These are phyloP conservation scores for Narcine bancroftii DNA, from an alignment of 2,113 vertebrate genomes.

Conservation along the genomic window DNA sequence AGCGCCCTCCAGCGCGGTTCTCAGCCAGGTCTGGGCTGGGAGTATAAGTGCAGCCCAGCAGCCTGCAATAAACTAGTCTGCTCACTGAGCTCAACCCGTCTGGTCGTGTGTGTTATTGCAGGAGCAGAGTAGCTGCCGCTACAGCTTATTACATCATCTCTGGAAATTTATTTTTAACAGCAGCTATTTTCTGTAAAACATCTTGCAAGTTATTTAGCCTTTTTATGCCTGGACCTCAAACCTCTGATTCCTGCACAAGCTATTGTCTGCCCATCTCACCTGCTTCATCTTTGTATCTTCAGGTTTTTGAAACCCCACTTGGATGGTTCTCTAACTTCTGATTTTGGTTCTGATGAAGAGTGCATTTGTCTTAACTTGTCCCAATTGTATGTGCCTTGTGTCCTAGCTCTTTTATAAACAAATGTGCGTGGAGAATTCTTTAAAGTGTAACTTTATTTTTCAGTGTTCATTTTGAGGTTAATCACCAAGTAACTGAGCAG, in stretches of 20 bases:
- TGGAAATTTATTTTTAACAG: not conserved
- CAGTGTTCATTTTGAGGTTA: not conserved
- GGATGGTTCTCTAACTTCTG: not conserved
- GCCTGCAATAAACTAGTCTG: too few relatives aligned
- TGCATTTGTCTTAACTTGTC: not conserved
- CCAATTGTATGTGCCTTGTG: not conserved
- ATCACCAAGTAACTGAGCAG: not conserved
- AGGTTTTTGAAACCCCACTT: not conserved
- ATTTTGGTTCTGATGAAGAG: not conserved
- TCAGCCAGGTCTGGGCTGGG: too few relatives aligned
- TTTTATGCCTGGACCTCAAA: too few relatives aligned
- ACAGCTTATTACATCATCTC: too few relatives aligned
- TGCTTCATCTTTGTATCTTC: not conserved
- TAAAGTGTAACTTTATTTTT: not conserved
- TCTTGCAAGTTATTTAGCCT: not conserved
- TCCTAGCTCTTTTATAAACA: not conserved
- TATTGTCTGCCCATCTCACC: not conserved
- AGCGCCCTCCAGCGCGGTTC: too few relatives aligned
- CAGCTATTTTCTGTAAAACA: not conserved
- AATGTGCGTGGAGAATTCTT: not conserved
- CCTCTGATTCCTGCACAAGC: too few relatives aligned
- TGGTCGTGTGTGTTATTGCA: too few relatives aligned
- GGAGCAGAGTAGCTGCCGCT: too few relatives aligned
- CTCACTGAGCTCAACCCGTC: too few relatives aligned
- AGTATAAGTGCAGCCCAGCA: too few relatives aligned